Conservation (phyloP, 2,113 vertebrate species). For the Mus pahari region DNA sequence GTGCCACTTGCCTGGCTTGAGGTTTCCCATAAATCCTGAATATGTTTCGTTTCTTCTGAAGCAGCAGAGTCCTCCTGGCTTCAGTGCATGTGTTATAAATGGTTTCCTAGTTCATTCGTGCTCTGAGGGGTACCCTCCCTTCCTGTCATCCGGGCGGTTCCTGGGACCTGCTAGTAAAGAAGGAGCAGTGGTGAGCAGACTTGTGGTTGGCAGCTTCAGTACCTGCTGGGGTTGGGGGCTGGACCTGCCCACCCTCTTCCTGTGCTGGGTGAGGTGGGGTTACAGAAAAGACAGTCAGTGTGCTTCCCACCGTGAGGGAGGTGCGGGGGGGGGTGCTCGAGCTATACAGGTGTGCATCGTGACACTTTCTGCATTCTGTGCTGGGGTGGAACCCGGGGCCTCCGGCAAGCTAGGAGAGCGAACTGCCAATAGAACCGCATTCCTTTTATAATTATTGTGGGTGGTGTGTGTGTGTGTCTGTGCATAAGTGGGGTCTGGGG, state of each 20-base stretch:
- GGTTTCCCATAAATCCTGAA: background rate
- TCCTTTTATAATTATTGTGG: background rate
- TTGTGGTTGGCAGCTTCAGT: background rate
- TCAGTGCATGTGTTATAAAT: background rate
- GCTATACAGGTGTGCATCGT: background rate
- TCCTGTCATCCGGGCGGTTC: fast-evolving
- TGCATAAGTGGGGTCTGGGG: background rate
- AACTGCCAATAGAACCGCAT: background rate
- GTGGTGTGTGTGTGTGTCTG: background rate
- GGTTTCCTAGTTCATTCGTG: background rate
- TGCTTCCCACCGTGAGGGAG: background rate
- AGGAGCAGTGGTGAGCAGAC: background rate
- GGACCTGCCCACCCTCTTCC: background rate
- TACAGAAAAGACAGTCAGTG: background rate
- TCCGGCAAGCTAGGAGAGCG: too few relatives aligned
- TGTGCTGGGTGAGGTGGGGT: background rate
- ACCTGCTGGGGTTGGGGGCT: too few relatives aligned
- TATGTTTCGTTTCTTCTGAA: background rate
- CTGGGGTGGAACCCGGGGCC: background rate
- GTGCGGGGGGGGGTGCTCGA: background rate
- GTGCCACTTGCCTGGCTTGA: background rate
- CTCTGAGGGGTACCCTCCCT: background rate
- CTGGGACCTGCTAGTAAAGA: background rate
- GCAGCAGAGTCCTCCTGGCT: background rate
- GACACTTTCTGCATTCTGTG: background rate